These are phyloP conservation scores for Rhinoraja longicauda DNA, from an alignment of 2,797 vertebrate species.

Conservation along the genomic window DNA sequence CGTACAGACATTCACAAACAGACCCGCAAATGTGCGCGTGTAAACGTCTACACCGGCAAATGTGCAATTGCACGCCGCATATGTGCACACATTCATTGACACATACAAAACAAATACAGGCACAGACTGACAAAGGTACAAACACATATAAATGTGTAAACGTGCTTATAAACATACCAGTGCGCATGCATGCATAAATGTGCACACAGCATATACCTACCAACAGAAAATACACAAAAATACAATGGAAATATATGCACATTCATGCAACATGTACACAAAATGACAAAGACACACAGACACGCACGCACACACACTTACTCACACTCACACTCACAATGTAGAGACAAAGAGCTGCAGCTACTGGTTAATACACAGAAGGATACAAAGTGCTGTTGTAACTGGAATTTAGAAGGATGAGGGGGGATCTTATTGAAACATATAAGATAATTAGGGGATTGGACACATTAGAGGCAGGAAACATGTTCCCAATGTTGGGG, in stretches of 20 bases:
- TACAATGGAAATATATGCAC: neutral
- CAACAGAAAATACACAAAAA: neutral
- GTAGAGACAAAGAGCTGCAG: too few relatives aligned
- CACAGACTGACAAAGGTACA: neutral
- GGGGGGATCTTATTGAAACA: too few relatives aligned
- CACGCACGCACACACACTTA: neutral
- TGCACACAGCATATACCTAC: neutral
- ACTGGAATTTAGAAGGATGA: too few relatives aligned
- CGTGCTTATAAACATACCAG: neutral
- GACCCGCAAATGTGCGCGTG: neutral
- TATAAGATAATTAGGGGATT: too few relatives aligned
- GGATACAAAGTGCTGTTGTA: too few relatives aligned
- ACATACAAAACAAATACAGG: neutral
- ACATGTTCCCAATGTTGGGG: too few relatives aligned
- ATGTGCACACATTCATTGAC: neutral
- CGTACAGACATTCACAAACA: neutral
- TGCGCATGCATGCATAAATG: neutral
- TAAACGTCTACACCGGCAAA: too few relatives aligned
- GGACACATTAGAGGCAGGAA: too few relatives aligned
- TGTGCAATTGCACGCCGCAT: neutral
- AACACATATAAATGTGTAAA: neutral
- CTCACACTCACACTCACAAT: neutral
- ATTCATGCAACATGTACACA: neutral
- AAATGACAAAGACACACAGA: neutral
- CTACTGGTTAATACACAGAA: too few relatives aligned